Conservation (phyloP, 2,888 invertebrate species). For the Agelastica alni region DNA sequence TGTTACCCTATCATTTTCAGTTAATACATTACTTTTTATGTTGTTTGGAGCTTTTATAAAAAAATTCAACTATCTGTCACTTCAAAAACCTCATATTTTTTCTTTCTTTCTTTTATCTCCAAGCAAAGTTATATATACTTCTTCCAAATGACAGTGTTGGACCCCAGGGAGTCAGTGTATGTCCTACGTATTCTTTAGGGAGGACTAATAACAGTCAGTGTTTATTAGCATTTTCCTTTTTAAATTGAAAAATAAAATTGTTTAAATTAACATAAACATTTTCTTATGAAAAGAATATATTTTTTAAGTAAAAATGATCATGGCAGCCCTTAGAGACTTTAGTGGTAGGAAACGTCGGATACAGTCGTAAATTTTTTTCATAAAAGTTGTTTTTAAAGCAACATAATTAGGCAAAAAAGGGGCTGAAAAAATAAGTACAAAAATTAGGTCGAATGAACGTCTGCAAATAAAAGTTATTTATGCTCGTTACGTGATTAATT, state of each 20-base stretch:
- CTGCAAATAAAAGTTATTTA: no score
- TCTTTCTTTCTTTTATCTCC: not conserved
- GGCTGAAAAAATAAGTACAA: no score
- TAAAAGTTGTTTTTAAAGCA: no score
- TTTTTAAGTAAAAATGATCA: no score
- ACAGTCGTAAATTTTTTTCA: no score
- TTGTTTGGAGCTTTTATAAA: not conserved
- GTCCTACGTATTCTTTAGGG: not conserved
- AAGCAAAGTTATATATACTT: not conserved
- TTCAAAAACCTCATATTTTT: not conserved
- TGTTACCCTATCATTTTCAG: not conserved
- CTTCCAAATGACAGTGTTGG: not conserved
- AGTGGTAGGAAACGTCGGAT: no score
- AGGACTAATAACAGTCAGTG: not conserved
- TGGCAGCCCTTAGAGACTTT: no score
- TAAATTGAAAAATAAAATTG: not conserved
- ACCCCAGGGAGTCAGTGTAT: not conserved
- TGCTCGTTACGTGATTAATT: no score
- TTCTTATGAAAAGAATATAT: no score
- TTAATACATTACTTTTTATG: not conserved
- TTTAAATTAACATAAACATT: not conserved
- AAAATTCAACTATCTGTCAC: slow-evolving; percentile 1
- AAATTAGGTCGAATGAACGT: no score
- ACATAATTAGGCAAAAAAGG: no score
- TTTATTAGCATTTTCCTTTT: not conserved